phyloP scores from a whole-genome alignment of 37 sponge, comb jelly and placozoan genomes.

The Ephydatia muelleri region DNA sequence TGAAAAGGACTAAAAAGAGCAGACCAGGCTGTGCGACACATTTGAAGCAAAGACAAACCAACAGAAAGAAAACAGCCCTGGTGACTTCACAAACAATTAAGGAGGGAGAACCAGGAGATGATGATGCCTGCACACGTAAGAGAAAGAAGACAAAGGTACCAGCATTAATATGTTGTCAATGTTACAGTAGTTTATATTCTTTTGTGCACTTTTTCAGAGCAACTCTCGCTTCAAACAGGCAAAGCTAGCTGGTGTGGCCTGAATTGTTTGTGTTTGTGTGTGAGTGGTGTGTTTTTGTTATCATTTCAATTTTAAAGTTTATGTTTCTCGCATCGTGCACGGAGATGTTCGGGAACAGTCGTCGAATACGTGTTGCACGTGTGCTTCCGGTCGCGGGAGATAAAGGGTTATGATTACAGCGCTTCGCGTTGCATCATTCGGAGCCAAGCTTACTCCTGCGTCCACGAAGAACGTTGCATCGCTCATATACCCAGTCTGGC shows the following conservation, averaged over 20 bases:
- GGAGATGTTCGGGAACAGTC: background rate
- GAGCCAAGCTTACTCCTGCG: background rate
- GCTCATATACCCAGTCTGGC: background rate
- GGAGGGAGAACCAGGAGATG: background rate
- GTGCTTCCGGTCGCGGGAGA: background rate
- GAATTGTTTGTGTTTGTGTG: background rate
- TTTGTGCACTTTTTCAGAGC: background rate
- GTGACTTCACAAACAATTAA: background rate
- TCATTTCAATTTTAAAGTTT: background rate
- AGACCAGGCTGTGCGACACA: background rate
- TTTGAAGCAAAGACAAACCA: background rate
- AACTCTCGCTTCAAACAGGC: background rate
- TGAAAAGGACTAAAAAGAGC: background rate
- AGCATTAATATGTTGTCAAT: background rate
- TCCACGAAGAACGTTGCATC: background rate
- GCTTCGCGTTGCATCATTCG: background rate
- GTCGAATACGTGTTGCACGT: background rate
- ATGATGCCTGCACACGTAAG: background rate
- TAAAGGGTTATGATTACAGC: background rate
- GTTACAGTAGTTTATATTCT: background rate
- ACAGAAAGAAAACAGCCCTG: background rate
- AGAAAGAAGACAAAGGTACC: background rate
- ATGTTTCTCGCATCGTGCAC: background rate
- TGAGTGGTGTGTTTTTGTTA: background rate
- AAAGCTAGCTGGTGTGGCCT: background rate